Percentiles rank a stretch among this genome's conserved stretches.
phyloP scores from a whole-genome alignment of 2,888 invertebrate genomes.

The Zygothrica quintamaculata region DNA sequence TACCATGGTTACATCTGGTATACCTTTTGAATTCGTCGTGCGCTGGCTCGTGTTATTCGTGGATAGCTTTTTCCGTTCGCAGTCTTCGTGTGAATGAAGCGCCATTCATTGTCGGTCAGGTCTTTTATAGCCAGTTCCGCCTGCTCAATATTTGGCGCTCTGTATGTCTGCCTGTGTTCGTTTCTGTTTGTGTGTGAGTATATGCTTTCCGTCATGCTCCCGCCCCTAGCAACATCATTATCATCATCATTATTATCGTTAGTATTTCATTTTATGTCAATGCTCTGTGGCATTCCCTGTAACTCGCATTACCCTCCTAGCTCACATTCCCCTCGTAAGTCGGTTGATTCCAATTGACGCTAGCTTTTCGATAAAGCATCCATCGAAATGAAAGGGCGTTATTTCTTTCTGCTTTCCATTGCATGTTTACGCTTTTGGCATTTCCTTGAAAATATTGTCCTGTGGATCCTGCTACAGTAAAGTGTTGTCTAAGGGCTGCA shows the following conservation, averaged over 20 bases:
- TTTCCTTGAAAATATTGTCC: slow-evolving; percentile 58
- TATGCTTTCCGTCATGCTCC: not conserved
- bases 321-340: slow-evolving; percentile 12
- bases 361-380: slow-evolving; percentile 64
- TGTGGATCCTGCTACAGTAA: slow-evolving; percentile 34
- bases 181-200: slow-evolving; percentile 14
- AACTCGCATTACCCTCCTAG: slow-evolving; percentile 13
- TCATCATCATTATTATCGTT: slow-evolving; percentile 44
- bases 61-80: slow-evolving; percentile 41
- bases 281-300: slow-evolving; percentile 28
- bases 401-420: slow-evolving; percentile 49
- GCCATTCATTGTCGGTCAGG: slow-evolving; percentile 45
- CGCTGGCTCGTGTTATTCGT: slow-evolving; percentile 35
- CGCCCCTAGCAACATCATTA: slow-evolving; percentile 39
- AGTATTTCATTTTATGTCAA: slow-evolving; percentile 67
- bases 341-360: slow-evolving; percentile 63
- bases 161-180: slow-evolving; percentile 43
- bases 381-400: slow-evolving; percentile 54
- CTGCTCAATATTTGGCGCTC: slow-evolving; percentile 27
- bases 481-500: slow-evolving; percentile 35
- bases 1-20: slow-evolving; percentile 16
- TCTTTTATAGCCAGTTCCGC: slow-evolving; percentile 69
- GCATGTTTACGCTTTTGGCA: slow-evolving; percentile 41
- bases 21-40: slow-evolving; percentile 32
- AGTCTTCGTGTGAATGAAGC: slow-evolving; percentile 65